phyloP scores from a whole-genome alignment of 2,888 invertebrate genomes.

The Thereva unica region DNA sequence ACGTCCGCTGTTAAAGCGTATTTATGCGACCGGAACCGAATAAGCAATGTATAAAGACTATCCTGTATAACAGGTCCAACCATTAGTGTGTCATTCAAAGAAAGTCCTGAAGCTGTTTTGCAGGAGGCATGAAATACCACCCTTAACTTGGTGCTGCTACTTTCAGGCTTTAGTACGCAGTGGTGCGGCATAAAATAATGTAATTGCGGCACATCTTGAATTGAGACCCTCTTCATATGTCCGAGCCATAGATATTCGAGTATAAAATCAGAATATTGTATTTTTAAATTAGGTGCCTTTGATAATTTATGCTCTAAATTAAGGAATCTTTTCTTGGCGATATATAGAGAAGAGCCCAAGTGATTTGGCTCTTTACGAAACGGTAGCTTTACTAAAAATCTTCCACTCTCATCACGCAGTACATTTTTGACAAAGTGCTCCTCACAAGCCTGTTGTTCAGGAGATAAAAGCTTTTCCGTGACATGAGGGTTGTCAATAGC shows the following conservation, averaged over 20 bases:
- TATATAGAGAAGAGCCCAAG: too few species aligned
- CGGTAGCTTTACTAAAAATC: not conserved
- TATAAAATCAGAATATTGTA: not conserved
- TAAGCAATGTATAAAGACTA: slow-evolving; percentile 45
- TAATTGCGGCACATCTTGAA: not conserved
- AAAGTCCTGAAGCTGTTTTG: slow-evolving; percentile 42
- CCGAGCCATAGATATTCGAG: not conserved
- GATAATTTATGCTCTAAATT: too few species aligned
- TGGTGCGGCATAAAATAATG: slow-evolving; percentile 38
- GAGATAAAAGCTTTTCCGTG: not conserved
- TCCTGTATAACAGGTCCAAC: slow-evolving; percentile 41
- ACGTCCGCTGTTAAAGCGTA: slow-evolving; percentile 44
- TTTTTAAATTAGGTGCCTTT: too few species aligned
- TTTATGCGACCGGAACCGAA: slow-evolving; percentile 46
- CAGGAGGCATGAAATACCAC: slow-evolving; percentile 41
- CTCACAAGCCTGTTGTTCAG: not conserved
- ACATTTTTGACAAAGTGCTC: not conserved
- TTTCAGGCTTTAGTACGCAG: slow-evolving; percentile 33
- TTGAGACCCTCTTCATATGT: too few species aligned
- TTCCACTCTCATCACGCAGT: not conserved
- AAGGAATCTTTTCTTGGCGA: too few species aligned
- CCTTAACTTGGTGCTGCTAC: slow-evolving; percentile 33
- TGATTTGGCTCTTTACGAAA: not conserved
- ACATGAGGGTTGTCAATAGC: not conserved
- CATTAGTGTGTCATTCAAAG: slow-evolving; percentile 37